Evolutionary conservation across 2,113 vertebrate species (phyloP), one percentile per base, ranked within the genome.

Genomic region (Myrmophylax atrothorax): DNA sequence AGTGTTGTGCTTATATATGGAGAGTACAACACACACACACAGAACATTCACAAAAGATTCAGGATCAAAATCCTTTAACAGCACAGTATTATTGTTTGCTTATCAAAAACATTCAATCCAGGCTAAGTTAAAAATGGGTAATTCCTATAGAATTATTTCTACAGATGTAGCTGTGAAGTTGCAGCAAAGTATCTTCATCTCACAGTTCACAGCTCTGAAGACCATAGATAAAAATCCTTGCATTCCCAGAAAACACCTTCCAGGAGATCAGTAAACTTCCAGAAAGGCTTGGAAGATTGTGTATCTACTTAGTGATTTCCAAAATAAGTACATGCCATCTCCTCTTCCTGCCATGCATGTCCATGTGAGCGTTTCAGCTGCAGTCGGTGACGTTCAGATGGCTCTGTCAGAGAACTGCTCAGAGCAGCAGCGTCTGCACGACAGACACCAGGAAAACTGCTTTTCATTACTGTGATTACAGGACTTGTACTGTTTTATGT

Each of bases 391-490:
- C 68, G 78, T 77, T 95, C 58, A 93, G 28, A 62, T 76, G 91
- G 69, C 40, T 66, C 91, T 79, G 31, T 38, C 68, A 69, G 46
- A 12, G 42, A 25, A n/a, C 23, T 28, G 38, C 24, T 58, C 33
- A 77, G 64, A 87, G 60, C 77, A 64, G 25, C 70, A 87, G 28
- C 0, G 0, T 72, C 35, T 84, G 64, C 49, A 72, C 26, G 58
- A 40, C 62, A 93, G 38, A 63, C 62, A 80, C 53, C 18, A 64
- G 56, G 60, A 87, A 81, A 94, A 85, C 47, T 90, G 70, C 75
- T 86, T 93, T 88, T 80, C 79, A 70, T 94, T 63, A 25, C 72
- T 90, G 6, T 67, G 69, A 90, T 87, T 91, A 69, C 67, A 91
- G 46, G 66, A 87, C n/a, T 93, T 59, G 31, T 15, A 64, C 49